phyloP scores from a whole-genome alignment of 1,140 invertebrate species.

The Chironomus striatipennis region DNA sequence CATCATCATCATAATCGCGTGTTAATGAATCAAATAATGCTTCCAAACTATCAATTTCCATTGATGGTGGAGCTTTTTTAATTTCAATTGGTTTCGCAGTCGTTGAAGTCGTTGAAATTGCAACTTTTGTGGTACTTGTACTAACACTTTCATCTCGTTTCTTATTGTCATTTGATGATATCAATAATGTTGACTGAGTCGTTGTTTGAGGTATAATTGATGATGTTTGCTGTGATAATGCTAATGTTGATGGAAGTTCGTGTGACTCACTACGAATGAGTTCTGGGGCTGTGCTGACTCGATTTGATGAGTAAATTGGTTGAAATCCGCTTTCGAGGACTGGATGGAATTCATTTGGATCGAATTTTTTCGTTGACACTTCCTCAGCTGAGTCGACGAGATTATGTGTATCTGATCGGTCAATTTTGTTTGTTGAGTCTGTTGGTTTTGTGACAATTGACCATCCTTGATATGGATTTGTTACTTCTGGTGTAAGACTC shows the following conservation, averaged over 20 bases:
- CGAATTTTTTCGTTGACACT: constrained; percentile 42
- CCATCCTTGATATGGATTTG: constrained; percentile 48
- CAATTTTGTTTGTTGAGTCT: constrained; percentile 25
- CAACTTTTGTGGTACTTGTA: background rate
- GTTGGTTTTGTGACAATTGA: constrained; percentile 45
- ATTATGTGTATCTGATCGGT: constrained; percentile 33
- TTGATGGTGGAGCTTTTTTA: background rate
- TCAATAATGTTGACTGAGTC: background rate
- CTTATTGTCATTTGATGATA: background rate
- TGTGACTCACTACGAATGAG: background rate
- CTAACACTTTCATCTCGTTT: background rate
- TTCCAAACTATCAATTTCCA: constrained; percentile 21
- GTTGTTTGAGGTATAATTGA: background rate
- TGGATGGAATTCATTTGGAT: constrained; percentile 59
- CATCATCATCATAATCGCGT: constrained; percentile 16
- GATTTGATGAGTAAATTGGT: constrained; percentile 47
- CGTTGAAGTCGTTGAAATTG: background rate
- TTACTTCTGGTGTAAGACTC: constrained; percentile 44
- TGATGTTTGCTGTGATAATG: background rate
- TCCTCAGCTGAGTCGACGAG: constrained; percentile 27
- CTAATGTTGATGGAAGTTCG: constrained; percentile 4
- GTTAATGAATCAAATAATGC: constrained; percentile 1
- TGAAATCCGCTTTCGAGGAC: constrained; percentile 59
- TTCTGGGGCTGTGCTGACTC: background rate
- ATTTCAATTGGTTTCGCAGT: background rate